phyloP scores from a whole-genome alignment of 2,888 invertebrate species.

The Drosophila picticornis region DNA sequence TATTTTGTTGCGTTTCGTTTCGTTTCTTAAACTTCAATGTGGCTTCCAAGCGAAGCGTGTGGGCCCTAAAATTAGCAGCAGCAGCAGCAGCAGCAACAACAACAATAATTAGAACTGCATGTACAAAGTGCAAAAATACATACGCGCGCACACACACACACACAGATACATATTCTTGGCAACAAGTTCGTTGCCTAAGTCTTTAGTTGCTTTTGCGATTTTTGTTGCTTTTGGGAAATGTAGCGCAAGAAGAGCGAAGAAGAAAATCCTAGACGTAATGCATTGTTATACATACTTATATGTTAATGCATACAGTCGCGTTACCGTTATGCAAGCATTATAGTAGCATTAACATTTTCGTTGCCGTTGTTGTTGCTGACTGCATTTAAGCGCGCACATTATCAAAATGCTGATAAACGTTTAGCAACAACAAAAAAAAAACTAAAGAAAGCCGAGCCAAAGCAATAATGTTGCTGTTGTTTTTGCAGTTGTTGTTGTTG shows the following conservation, averaged over 20 bases:
- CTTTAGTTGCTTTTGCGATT: constrained; percentile 53
- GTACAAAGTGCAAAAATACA: constrained; percentile 33
- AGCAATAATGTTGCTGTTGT: neutral
- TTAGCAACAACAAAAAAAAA: constrained; percentile 56
- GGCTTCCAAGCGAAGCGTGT: constrained; percentile 71
- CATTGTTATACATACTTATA: constrained; percentile 34
- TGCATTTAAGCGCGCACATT: constrained; percentile 75
- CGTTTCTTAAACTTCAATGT: constrained; percentile 48
- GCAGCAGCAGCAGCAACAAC: constrained; percentile 22
- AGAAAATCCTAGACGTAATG: constrained; percentile 49
- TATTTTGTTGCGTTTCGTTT: constrained; percentile 67
- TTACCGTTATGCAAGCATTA: constrained; percentile 76
- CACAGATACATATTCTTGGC: neutral
- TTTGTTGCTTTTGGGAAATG: constrained; percentile 37
- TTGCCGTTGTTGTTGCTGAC: constrained; percentile 23
- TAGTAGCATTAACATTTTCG: constrained; percentile 37
- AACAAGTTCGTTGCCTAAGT: constrained; percentile 77
- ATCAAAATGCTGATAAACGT: constrained; percentile 84
- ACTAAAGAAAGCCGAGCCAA: constrained; percentile 5
- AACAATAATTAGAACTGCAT: constrained; percentile 20
- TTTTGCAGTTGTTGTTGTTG: constrained; percentile 7
- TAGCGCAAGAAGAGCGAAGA: constrained; percentile 24
- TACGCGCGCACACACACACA: neutral
- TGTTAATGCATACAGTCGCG: constrained; percentile 48
- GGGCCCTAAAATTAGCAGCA: constrained; percentile 33